Conservation (phyloP, 2,888 invertebrate species). For the Heteromyza rotundicornis region DNA sequence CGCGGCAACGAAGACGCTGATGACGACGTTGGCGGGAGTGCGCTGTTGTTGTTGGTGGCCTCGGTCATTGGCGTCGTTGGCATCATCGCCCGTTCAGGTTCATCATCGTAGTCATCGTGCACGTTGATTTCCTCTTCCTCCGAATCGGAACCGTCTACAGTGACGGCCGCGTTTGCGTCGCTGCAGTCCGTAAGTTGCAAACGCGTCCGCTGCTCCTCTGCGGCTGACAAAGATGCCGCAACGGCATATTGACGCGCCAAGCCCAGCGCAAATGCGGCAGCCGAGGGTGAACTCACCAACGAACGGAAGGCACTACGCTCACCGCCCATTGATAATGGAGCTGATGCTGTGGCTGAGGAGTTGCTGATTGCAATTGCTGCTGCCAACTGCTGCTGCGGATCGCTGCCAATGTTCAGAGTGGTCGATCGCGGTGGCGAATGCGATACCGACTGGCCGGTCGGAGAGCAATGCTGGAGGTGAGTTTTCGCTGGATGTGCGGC, state of each 20-base stretch:
- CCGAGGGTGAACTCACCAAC: constrained; percentile 71
- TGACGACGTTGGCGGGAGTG: background rate
- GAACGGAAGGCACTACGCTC: constrained; percentile 89
- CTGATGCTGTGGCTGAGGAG: constrained; percentile 32
- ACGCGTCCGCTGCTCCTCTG: constrained; percentile 52
- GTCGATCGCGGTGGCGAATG: constrained; percentile 27
- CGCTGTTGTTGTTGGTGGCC: constrained; percentile 2
- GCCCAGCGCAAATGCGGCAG: constrained; percentile 65
- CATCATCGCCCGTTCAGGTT: constrained; percentile 29
- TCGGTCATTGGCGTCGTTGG: constrained; percentile 9
- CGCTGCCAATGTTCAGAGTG: background rate
- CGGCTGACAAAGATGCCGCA: constrained; percentile 56
- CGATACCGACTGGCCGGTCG: constrained; percentile 37
- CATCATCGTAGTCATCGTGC: constrained; percentile 68
- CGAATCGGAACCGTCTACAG: constrained; percentile 57
- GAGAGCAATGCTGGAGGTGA: constrained; percentile 33
- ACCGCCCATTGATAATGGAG: constrained; percentile 76
- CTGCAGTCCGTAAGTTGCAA: constrained; percentile 29
- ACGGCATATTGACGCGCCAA: constrained; percentile 58
- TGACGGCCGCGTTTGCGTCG: constrained; percentile 40
- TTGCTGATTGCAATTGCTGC: constrained; percentile 26
- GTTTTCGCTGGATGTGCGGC: constrained; percentile 52
- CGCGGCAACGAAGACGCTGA: constrained; percentile 16
- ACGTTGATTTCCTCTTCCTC: constrained; percentile 83
- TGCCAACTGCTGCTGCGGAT: background rate